Evolutionary conservation across 2,888 invertebrate species (phyloP), one percentile per base, ranked within the genome.

Genomic region (Dolichopus griseipennis): DNA sequence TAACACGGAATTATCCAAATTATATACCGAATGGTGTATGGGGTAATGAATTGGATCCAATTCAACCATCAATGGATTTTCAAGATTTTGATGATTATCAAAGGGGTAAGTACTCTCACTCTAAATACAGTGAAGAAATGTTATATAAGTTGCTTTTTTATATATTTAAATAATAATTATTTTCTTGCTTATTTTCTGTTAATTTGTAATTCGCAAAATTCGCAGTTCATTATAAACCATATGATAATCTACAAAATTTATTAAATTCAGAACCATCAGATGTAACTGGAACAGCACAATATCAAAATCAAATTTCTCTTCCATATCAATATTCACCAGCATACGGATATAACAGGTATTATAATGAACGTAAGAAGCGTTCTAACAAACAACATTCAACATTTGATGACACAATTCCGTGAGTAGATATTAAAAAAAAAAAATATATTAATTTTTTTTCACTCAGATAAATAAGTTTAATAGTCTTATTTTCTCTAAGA

Each of bases 161-260:
- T 41, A 41, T 41, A 41, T 41, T 41, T 12, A 2, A 9, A 41
- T 6, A 41, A 41, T 41, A 41, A 41, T 41, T 41, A 41, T 12
- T 33, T 20, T 65, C 27, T 5, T 27, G 37, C 62, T 62, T 6
- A 41, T 65, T 67, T 63, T 22, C 6, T 65, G 68, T 43, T 66
- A n/a, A 64, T 43, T 65, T 69, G 61, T 70, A 66, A 66, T n/a
- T 72, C 74, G 7, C 72, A 74, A 62, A 75, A 75, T 52, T n/a
- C n/a, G 3, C 12, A 18, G 15, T 6, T 67, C 77, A 75, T 65
- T 77, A 74, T 72, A 81, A 81, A 70, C 79, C 81, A 27, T 81
- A 81, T 68, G 81, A 81, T 61, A 81, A 81, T 71, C 75, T 81
- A 20, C 81, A 80, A 70, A 80, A 76, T 68, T 76, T 81, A 27